These are phyloP conservation scores for Nothocercus julius DNA, from an alignment of 2,113 vertebrate species.

Conservation along the genomic window DNA sequence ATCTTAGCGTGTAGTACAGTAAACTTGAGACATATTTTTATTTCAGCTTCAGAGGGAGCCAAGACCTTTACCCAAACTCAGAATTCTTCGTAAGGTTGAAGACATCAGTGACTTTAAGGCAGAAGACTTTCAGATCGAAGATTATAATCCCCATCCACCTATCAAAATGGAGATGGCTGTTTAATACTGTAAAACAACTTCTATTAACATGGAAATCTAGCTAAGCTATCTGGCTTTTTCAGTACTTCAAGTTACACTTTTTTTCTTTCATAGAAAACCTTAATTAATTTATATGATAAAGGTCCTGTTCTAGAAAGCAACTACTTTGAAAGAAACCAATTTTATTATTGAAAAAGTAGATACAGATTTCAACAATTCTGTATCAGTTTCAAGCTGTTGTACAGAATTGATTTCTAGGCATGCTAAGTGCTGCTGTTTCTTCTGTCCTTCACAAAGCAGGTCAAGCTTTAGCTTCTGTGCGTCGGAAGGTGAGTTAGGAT, in stretches of 20 bases:
- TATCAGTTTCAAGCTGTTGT: neutral
- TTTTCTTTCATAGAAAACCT: neutral
- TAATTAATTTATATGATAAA: neutral
- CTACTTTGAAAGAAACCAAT: neutral
- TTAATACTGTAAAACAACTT: slow-evolving; percentile 51
- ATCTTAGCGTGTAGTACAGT: neutral
- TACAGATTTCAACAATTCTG: too few species aligned
- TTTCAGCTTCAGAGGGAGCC: slow-evolving; percentile 91
- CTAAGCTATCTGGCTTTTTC: neutral
- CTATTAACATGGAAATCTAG: neutral
- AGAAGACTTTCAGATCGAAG: slow-evolving; percentile 92
- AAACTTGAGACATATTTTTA: neutral
- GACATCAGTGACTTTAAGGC: slow-evolving; percentile 86
- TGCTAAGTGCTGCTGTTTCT: neutral
- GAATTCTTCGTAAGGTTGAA: slow-evolving; percentile 87
- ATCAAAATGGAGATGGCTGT: slow-evolving; percentile 99
- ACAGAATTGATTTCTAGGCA: neutral
- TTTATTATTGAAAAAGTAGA: neutral
- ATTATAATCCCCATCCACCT: slow-evolving; percentile 90
- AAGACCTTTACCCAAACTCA: slow-evolving; percentile 91
- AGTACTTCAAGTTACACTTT: fast-evolving
- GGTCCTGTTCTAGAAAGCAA: neutral
- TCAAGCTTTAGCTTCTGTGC: too few species aligned
- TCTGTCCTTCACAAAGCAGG: neutral
- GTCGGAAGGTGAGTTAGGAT: neutral